A percentile compares a stretch with the other conserved stretches of the same genome.
These are phyloP conservation scores for Orientallactaga bullata DNA, from an alignment of 2,113 vertebrate genomes.

Conservation along the genomic window DNA sequence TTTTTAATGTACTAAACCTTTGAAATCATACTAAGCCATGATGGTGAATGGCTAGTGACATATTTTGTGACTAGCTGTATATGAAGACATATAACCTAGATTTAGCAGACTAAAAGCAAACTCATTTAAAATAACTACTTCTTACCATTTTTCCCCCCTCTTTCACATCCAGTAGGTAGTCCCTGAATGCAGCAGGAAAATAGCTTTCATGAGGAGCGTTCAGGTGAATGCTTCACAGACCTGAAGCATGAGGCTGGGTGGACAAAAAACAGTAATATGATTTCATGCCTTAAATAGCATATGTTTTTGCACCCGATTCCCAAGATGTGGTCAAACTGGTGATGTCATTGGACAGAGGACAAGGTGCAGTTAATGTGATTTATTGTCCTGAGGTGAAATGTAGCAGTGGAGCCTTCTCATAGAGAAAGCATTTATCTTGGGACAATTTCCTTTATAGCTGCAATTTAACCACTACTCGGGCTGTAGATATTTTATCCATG, in stretches of 20 bases:
- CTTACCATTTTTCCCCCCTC: constrained; percentile 62
- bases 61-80: constrained; percentile 57
- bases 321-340: constrained; percentile 89
- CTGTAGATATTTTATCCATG: constrained; percentile 86
- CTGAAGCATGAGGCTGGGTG: constrained; percentile 78
- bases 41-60: not conserved
- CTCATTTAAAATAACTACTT: constrained; percentile 74
- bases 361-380: constrained; percentile 92
- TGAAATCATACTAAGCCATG: constrained; percentile 55
- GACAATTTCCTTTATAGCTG: constrained; percentile 90
- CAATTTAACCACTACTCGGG: constrained; percentile 87
- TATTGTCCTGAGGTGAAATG: constrained; percentile 89
- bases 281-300: constrained; percentile 87
- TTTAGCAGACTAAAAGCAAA: constrained; percentile 78
- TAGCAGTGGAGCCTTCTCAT: constrained; percentile 88
- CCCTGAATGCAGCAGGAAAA: constrained; percentile 64
- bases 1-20: constrained; percentile 65
- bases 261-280: constrained; percentile 84
- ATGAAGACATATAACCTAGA: not conserved
- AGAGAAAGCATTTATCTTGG: constrained; percentile 90
- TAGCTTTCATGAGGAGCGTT: constrained; percentile 76
- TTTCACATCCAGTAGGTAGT: constrained; percentile 64
- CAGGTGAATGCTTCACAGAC: constrained; percentile 83
- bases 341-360: constrained; percentile 90
- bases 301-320: constrained; percentile 86